A percentile compares a stretch with the other conserved stretches of the same genome.
phyloP scores from a whole-genome alignment of 2,888 invertebrate species.

The Pammene aurita region DNA sequence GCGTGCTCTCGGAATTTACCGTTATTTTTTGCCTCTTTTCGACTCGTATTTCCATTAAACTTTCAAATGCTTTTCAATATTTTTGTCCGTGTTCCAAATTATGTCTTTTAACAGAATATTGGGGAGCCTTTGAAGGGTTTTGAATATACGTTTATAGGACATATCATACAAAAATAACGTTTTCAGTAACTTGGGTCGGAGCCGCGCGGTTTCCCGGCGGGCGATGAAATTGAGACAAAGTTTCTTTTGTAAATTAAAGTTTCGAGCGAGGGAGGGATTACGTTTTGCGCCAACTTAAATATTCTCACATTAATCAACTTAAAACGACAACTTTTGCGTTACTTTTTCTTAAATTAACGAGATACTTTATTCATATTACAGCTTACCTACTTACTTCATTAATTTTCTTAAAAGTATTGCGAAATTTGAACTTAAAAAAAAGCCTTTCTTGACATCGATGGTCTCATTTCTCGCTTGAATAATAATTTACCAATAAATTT shows the following conservation, averaged over 20 bases:
- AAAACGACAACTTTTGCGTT: slow-evolving; percentile 23
- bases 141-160: slow-evolving; percentile 60
- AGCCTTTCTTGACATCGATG: slow-evolving; percentile 12
- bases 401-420: slow-evolving; percentile 31
- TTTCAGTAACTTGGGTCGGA: slow-evolving; percentile 1
- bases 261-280: slow-evolving; percentile 33
- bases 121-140: slow-evolving; percentile 49
- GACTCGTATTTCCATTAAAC: slow-evolving; percentile 49
- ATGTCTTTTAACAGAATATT: slow-evolving; percentile 46
- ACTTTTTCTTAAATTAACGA: slow-evolving; percentile 24
- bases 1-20: background rate
- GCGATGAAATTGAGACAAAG: slow-evolving; percentile 20
- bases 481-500: slow-evolving; percentile 24
- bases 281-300: slow-evolving; percentile 24
- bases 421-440: slow-evolving; percentile 26
- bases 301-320: slow-evolving; percentile 23
- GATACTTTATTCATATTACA: slow-evolving; percentile 22
- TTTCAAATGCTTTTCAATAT: slow-evolving; percentile 47
- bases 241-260: slow-evolving; percentile 32
- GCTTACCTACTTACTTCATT: no score
- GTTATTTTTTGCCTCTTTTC: slow-evolving; percentile 23
- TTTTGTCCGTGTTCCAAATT: slow-evolving; percentile 40
- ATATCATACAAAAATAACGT: slow-evolving; percentile 55
- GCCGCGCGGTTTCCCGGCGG: slow-evolving; percentile 21
- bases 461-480: slow-evolving; percentile 33